A percentile compares a stretch with the other conserved stretches of the same genome.
These are phyloP conservation scores for Antheraea pernyi DNA, from an alignment of 1,140 invertebrate species.

Conservation along the genomic window DNA sequence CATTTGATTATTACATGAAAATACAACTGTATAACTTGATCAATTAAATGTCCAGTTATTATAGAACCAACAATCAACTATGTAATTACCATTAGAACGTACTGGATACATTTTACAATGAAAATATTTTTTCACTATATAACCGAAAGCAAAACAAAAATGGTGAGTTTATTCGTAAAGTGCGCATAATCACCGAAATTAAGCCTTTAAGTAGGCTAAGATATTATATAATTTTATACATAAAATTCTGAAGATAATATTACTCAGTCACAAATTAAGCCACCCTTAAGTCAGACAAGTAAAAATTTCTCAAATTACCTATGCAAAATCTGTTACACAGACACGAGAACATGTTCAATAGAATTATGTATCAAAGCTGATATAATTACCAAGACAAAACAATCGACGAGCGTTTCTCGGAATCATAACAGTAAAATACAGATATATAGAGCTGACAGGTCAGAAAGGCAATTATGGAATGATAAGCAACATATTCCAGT, in stretches of 20 bases:
- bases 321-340: neutral
- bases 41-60: too few relatives aligned
- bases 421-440: slow-evolving; percentile 40
- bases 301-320: neutral
- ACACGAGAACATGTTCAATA: neutral
- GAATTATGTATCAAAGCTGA: neutral
- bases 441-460: slow-evolving; percentile 51
- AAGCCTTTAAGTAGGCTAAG: too few relatives aligned
- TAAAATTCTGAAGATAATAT: neutral
- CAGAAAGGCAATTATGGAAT: slow-evolving; percentile 48
- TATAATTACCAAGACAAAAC: slow-evolving; percentile 30
- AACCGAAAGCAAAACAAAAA: too few relatives aligned
- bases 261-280: neutral
- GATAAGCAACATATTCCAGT: slow-evolving; percentile 46
- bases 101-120: too few relatives aligned
- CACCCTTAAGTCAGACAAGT: neutral
- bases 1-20: too few relatives aligned
- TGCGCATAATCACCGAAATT: too few relatives aligned
- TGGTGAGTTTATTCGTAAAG: too few relatives aligned
- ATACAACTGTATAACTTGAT: too few relatives aligned
- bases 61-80: too few relatives aligned
- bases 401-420: slow-evolving; percentile 38
- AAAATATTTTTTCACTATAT: too few relatives aligned
- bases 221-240: too few relatives aligned
- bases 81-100: too few relatives aligned